These are phyloP conservation scores for Stomatorhinus walkeri DNA, from an alignment of 2,797 vertebrate species.

Conservation along the genomic window DNA sequence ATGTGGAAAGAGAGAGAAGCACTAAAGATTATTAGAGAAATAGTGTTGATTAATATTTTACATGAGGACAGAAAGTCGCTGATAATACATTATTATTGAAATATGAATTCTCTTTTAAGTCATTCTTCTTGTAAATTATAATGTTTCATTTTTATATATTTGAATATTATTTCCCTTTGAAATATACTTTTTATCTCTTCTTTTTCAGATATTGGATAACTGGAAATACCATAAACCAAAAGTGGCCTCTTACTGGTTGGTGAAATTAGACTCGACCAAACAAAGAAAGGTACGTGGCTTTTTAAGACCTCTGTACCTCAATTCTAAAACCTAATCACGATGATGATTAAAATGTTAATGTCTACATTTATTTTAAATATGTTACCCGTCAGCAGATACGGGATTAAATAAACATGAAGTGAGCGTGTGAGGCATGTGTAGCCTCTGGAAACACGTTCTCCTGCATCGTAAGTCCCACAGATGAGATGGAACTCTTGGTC, in stretches of 20 bases:
- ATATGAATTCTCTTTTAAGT: slow-evolving; percentile 6
- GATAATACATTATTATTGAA: slow-evolving; percentile 5
- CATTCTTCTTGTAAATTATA: not conserved
- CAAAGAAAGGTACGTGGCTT: slow-evolving; percentile 79
- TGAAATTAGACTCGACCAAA: slow-evolving; percentile 90
- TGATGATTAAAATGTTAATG: not conserved
- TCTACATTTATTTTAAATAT: not conserved
- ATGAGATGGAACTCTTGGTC: slow-evolving; percentile 55
- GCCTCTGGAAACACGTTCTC: not conserved
- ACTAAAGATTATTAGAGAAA: not conserved
- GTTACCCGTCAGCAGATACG: not conserved
- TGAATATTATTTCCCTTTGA: slow-evolving; percentile 15
- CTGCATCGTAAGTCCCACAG: not conserved
- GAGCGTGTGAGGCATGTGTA: not conserved
- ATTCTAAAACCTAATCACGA: not conserved
- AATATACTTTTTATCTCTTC: slow-evolving; percentile 4
- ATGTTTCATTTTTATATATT: not conserved
- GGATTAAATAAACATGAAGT: not conserved
- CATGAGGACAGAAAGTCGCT: not conserved
- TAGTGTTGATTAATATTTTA: not conserved
- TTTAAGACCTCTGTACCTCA: not conserved
- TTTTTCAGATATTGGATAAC: slow-evolving; percentile 85
- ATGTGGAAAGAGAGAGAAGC: not conserved
- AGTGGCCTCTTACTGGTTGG: slow-evolving; percentile 92
- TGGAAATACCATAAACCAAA: slow-evolving; percentile 97